Evolutionary conservation across 2,888 invertebrate genomes (phyloP).

Genomic region (Cephalotes varians): DNA sequence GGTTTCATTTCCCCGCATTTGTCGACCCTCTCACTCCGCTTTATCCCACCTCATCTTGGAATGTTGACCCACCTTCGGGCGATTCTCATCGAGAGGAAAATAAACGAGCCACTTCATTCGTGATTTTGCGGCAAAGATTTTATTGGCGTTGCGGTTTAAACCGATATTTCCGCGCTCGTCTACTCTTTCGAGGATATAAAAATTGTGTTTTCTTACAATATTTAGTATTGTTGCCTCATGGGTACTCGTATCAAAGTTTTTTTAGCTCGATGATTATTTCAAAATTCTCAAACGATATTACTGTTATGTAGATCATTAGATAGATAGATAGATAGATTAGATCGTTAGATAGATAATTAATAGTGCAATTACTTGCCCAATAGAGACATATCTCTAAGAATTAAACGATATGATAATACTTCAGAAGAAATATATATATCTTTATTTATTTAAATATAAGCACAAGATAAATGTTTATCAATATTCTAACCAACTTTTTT

Average conservation of each 20-base stretch:
- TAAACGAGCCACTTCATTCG: constrained; percentile 72
- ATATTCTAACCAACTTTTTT: not conserved
- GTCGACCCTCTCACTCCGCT: constrained; percentile 53
- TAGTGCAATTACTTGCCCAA: no score
- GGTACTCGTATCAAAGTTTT: not conserved
- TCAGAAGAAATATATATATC: not conserved
- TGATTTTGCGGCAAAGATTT: constrained; percentile 71
- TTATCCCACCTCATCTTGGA: constrained; percentile 54
- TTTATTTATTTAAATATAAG: not conserved
- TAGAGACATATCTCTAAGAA: no score
- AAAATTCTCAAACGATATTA: not conserved
- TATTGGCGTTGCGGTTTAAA: constrained; percentile 61
- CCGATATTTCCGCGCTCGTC: constrained; percentile 49
- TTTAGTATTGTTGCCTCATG: not conserved
- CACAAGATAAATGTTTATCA: not conserved
- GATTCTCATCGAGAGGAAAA: constrained; percentile 72
- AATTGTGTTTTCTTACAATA: constrained; percentile 23
- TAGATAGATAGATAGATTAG: no score
- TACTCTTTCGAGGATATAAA: constrained; percentile 25
- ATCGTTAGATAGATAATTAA: no score
- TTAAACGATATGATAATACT: not conserved
- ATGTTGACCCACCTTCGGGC: constrained; percentile 72
- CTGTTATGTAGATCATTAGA: no score
- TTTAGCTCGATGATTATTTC: not conserved
- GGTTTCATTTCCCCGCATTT: constrained; percentile 72